A percentile compares a stretch with the other conserved stretches of the same genome.
phyloP scores from a whole-genome alignment of 2,888 invertebrate species.

The Tenthredo notha region DNA sequence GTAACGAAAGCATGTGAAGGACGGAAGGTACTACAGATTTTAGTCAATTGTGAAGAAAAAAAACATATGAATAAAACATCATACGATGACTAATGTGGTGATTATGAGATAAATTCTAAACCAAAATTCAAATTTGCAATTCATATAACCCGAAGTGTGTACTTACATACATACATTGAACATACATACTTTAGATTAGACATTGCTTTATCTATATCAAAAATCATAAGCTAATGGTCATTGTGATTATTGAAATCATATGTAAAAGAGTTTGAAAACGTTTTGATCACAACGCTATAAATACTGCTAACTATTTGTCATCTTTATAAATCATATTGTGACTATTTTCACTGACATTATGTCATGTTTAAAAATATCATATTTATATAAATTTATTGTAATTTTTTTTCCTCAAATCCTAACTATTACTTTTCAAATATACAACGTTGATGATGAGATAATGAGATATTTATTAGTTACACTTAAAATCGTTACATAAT shows the following conservation, averaged over 20 bases:
- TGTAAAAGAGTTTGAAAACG: not conserved
- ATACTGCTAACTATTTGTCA: not conserved
- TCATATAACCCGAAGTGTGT: constrained; percentile 5
- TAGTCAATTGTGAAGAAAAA: not conserved
- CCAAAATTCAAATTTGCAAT: constrained; percentile 20
- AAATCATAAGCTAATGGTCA: not conserved
- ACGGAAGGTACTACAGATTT: not conserved
- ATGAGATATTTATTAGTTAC: not conserved
- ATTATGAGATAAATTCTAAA: constrained; percentile 7
- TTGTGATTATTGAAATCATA: not conserved
- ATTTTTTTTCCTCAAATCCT: not conserved
- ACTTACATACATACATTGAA: not conserved
- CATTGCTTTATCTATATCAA: not conserved
- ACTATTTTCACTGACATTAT: constrained; percentile 11
- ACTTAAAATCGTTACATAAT: not conserved
- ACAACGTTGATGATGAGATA: not conserved
- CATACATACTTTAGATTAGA: not conserved
- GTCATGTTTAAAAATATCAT: not conserved
- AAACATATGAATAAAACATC: not conserved
- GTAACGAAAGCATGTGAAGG: not conserved
- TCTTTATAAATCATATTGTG: constrained; percentile 11
- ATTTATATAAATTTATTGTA: not conserved
- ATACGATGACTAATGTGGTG: not conserved
- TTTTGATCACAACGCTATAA: constrained; percentile 6
- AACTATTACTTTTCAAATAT: not conserved